A percentile compares a stretch with the other conserved stretches of the same genome.
These are phyloP conservation scores for Campaea margaritaria DNA, from an alignment of 2,888 invertebrate species.

Conservation along the genomic window DNA sequence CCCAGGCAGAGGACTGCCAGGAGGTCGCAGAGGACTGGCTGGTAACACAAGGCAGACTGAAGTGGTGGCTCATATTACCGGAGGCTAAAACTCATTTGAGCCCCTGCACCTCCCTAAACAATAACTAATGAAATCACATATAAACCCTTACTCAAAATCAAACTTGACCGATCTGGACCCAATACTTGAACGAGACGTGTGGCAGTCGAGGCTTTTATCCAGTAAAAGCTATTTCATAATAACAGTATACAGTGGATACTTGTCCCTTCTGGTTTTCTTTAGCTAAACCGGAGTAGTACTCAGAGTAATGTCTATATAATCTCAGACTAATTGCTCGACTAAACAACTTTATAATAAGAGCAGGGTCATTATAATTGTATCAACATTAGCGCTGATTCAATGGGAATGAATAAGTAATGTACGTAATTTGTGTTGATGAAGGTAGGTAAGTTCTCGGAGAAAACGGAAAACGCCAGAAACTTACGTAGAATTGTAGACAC, in stretches of 20 bases:
- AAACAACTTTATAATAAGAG: slow-evolving; percentile 29
- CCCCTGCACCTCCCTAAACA: no score
- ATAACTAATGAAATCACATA: no score
- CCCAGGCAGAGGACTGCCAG: no score
- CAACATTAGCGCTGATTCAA: slow-evolving; percentile 32
- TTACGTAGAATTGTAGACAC: no score
- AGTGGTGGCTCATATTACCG: no score
- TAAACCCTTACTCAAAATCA: no score
- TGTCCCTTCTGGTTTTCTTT: neutral
- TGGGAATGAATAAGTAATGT: slow-evolving; percentile 20
- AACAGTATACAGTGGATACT: neutral
- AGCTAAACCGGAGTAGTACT: slow-evolving; percentile 3
- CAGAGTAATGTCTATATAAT: slow-evolving; percentile 38
- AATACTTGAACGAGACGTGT: neutral
- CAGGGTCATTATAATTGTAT: slow-evolving; percentile 38
- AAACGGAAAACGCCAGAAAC: no score
- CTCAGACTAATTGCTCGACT: slow-evolving; percentile 33
- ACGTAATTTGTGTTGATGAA: slow-evolving; percentile 9
- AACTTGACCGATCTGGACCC: no score
- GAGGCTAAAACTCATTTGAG: no score
- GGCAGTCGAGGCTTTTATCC: neutral
- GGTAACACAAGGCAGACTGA: no score
- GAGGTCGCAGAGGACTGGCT: no score
- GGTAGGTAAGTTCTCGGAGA: neutral
- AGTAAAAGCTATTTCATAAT: neutral